These are phyloP conservation scores for Furcula furcula DNA, from an alignment of 2,888 invertebrate species.

Conservation along the genomic window DNA sequence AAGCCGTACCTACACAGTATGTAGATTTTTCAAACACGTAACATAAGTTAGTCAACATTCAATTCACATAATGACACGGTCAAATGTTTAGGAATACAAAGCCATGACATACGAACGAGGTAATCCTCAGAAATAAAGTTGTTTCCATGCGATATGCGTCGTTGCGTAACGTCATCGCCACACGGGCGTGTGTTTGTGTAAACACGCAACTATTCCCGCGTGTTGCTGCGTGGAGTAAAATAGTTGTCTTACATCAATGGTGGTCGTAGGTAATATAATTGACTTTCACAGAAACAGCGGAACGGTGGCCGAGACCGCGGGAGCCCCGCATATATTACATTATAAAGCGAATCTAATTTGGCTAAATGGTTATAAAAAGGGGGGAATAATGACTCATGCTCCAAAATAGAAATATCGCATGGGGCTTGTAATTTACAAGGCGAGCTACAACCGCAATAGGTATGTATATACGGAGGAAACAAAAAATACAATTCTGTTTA, in stretches of 20 bases:
- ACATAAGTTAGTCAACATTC: conserved; percentile 25
- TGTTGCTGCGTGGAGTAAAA: conserved; percentile 14
- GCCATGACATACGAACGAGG: conserved; percentile 35
- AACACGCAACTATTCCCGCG: conserved; percentile 44
- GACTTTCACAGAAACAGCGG: conserved; percentile 9
- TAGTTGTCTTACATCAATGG: conserved; percentile 12
- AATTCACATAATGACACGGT: conserved; percentile 19
- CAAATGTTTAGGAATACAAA: conserved; percentile 32
- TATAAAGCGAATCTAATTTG: no score
- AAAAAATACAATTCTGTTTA: background rate
- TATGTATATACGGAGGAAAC: no score
- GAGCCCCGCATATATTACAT: conserved; percentile 6
- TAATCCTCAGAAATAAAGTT: conserved; percentile 27
- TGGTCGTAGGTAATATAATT: conserved; percentile 8
- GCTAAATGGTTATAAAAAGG: no score
- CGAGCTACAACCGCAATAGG: no score
- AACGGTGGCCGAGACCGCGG: conserved; percentile 3
- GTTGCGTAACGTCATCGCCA: conserved; percentile 50
- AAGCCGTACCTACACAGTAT: no score
- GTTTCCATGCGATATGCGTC: conserved; percentile 29
- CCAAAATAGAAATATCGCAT: no score
- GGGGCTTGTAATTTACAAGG: no score
- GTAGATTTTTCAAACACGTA: no score
- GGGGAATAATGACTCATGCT: no score
- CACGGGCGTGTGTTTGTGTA: conserved; percentile 58